A percentile compares a stretch with the other conserved stretches of the same genome.
Conservation (phyloP, 2,888 invertebrate species). For the Morpho deidamia region DNA sequence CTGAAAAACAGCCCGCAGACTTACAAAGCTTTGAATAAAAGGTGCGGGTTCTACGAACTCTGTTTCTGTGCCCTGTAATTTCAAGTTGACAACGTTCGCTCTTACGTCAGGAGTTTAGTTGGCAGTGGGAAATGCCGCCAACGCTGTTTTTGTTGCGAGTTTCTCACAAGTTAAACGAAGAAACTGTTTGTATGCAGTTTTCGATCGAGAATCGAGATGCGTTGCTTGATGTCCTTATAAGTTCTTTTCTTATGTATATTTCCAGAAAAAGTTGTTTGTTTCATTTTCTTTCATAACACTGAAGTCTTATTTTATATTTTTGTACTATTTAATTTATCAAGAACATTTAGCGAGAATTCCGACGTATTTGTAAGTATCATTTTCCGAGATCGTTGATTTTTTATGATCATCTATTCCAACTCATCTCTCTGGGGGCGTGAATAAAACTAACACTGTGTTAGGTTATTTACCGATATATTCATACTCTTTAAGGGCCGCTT, state of each 20-base stretch:
- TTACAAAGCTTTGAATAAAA: slow-evolving; percentile 56
- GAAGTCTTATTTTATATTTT: too few relatives aligned
- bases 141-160: slow-evolving; percentile 30
- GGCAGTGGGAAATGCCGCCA: slow-evolving; percentile 26
- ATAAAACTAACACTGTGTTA: too few relatives aligned
- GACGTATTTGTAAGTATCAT: too few relatives aligned
- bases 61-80: slow-evolving; percentile 54
- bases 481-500: too few relatives aligned
- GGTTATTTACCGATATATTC: too few relatives aligned
- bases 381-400: too few relatives aligned
- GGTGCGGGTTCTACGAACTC: slow-evolving; percentile 37
- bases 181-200: slow-evolving; percentile 1
- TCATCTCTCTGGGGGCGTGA: too few relatives aligned
- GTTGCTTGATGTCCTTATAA: not conserved
- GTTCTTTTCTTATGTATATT: slow-evolving; percentile 1
- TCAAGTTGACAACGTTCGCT: slow-evolving; percentile 45
- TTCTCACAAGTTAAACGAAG: slow-evolving; percentile 19
- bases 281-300: too few relatives aligned
- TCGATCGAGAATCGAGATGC: not conserved
- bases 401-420: too few relatives aligned
- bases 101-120: slow-evolving; percentile 27
- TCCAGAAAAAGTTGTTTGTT: too few relatives aligned
- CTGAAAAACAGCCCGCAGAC: slow-evolving; percentile 45
- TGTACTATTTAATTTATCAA: too few relatives aligned
- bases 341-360: too few relatives aligned